A percentile compares a stretch with the other conserved stretches of the same genome.
phyloP scores from a whole-genome alignment of 2,888 invertebrate genomes.

The Geophilus truncorum region DNA sequence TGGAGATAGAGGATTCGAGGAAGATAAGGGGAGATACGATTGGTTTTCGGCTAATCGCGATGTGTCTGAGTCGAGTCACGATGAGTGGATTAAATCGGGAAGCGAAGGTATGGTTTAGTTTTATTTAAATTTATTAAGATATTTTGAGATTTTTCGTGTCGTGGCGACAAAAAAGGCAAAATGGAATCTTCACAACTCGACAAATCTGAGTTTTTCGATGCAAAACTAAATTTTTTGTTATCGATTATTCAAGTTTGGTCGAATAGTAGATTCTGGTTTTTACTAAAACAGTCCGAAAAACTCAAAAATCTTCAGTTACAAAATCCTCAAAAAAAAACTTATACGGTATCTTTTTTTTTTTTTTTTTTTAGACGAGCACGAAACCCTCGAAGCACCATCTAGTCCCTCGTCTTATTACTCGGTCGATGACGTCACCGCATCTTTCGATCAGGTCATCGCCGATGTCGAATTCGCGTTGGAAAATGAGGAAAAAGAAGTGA shows the following conservation, averaged over 20 bases:
- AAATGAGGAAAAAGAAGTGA: neutral
- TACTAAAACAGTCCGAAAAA: no score
- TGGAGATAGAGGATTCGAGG: neutral
- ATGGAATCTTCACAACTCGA: no score
- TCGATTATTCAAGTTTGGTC: no score
- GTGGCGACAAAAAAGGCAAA: no score
- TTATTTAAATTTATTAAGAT: neutral
- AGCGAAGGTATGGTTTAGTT: neutral
- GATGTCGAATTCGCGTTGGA: neutral
- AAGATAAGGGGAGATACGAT: neutral
- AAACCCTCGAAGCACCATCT: neutral
- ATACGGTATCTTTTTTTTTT: no score
- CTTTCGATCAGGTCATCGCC: conserved; percentile 12
- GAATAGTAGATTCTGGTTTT: no score
- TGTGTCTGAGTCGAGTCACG: neutral
- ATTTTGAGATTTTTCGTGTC: neutral
- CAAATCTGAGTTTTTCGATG: no score
- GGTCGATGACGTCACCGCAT: neutral
- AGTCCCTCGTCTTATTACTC: neutral
- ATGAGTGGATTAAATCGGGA: neutral
- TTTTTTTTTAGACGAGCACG: neutral
- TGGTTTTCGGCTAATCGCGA: neutral
- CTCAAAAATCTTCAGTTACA: no score
- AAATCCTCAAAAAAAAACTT: no score
- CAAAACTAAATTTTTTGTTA: no score